Base-by-base conservation (phyloP, 2,888 invertebrate species). In the Zygothrica quintamaculata region DNA sequence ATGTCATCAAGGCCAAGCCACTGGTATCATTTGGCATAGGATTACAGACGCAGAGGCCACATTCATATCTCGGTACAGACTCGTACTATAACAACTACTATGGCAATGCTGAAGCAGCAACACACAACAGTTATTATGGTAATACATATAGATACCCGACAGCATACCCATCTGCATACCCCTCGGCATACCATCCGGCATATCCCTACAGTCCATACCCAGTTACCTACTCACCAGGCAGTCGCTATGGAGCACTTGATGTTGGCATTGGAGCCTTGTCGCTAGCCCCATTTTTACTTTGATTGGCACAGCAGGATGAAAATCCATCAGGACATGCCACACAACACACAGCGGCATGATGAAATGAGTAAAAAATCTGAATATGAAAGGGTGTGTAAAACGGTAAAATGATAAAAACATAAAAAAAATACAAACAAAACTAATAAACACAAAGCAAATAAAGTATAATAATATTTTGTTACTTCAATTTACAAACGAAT, bases 181-280 rank as follows among this genome's bases (percentile, higher is more conserved):
- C 18, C 2, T 22, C 18, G 18, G 43, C 61, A 40, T 59, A 58
- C n/a, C 58, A 67, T 11, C 3, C 53, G 1, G 46, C 12, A 15
- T 31, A 60, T 25, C 26, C 37, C 12, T 50, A 46, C 12, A 22
- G 2, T 15, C 18, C 51, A 6, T 47, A 51, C 22, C 18, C 53
- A 1, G 9, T 9, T 0, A 13, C 37, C 13, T 52, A 46, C 29
- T 18, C 50, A 13, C 46, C 71, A n/a, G 76, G 58, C 9, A 61
- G 61, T 44, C 75, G 74, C 9, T 77, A 84, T 36, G 80, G 70
- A 1, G 67, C 71, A 16, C 64, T 80, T 18, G 70, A 84, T 42
- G 16, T 75, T 37, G 80, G 77, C 22, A 65, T 82, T 15, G 75
- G 84, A 4, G 77, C 77, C 12, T 44, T 80, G 34, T 74, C 84